These are phyloP conservation scores for Panthera leo DNA, from an alignment of 2,113 vertebrate genomes.

Conservation along the genomic window DNA sequence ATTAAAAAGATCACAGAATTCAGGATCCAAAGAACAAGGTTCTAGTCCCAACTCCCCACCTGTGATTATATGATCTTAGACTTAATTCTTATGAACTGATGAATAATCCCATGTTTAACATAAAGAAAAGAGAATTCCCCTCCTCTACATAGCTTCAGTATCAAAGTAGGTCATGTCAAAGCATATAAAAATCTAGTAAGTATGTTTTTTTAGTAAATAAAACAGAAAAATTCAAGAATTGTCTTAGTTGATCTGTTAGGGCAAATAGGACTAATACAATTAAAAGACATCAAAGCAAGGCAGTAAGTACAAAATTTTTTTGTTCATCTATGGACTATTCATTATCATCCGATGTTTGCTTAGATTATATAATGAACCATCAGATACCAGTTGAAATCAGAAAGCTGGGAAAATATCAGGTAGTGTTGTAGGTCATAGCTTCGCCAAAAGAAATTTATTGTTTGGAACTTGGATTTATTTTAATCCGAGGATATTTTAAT, in stretches of 20 bases:
- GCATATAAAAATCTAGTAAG: not conserved
- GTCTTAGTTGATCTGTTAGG: not conserved
- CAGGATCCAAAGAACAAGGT: not conserved
- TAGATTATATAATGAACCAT: not conserved
- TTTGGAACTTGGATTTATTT: not conserved
- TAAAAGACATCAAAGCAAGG: constrained; percentile 13
- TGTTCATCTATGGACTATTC: not conserved
- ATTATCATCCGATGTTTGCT: not conserved
- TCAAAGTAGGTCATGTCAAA: constrained; percentile 27
- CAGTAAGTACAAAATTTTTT: not conserved
- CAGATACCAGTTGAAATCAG: not conserved
- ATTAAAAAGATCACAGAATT: not conserved
- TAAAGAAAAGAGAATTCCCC: not conserved
- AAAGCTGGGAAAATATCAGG: not conserved
- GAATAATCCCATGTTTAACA: not conserved
- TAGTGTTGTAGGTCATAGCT: not conserved
- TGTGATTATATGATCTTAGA: not conserved
- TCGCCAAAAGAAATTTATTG: not conserved
- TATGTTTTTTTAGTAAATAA: not conserved
- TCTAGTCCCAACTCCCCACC: not conserved
- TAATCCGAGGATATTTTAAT: constrained; percentile 1
- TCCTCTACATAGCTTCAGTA: not conserved
- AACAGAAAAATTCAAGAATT: constrained; percentile 18
- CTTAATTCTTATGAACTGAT: not conserved
- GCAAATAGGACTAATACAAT: not conserved